Conservation (phyloP, 1,140 invertebrate species). For the Drosophila sulfurigaster region DNA sequence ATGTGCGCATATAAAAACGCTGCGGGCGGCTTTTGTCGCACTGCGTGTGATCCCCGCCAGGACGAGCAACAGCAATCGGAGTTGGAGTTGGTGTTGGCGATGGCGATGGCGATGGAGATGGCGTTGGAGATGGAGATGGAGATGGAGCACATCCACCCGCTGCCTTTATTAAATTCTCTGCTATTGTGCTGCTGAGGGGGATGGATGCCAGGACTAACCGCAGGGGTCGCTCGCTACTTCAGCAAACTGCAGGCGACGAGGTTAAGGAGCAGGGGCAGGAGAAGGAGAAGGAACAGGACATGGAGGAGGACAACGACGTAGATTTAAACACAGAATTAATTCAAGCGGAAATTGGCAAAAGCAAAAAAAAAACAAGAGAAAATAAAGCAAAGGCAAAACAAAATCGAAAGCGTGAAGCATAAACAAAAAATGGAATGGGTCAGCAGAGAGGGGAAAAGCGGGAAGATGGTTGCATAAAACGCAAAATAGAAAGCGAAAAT, state of each 20-base stretch:
- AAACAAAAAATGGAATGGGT: constrained; percentile 57
- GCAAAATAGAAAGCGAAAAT: constrained; percentile 66
- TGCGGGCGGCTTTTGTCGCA: constrained; percentile 81
- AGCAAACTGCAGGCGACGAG: constrained; percentile 56
- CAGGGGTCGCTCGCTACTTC: constrained; percentile 72
- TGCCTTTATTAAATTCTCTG: constrained; percentile 72
- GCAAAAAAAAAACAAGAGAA: constrained; percentile 34
- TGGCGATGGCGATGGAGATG: neutral
- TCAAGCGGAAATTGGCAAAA: constrained; percentile 79
- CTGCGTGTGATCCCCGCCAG: constrained; percentile 64
- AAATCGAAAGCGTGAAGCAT: constrained; percentile 80
- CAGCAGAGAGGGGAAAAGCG: neutral
- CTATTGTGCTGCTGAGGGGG: neutral
- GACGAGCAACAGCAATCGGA: constrained; percentile 24
- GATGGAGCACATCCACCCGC: constrained; percentile 40
- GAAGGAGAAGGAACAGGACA: neutral
- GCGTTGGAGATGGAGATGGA: neutral
- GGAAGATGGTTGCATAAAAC: constrained; percentile 25
- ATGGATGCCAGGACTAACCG: constrained; percentile 42
- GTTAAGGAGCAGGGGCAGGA: constrained; percentile 9
- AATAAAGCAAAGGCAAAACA: constrained; percentile 53
- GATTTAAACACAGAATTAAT: constrained; percentile 82
- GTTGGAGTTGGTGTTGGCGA: neutral
- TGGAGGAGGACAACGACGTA: constrained; percentile 52
- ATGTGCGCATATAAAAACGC: constrained; percentile 81